These are phyloP conservation scores for Acanthornis magna DNA, from an alignment of 2,797 vertebrate genomes.

Conservation along the genomic window DNA sequence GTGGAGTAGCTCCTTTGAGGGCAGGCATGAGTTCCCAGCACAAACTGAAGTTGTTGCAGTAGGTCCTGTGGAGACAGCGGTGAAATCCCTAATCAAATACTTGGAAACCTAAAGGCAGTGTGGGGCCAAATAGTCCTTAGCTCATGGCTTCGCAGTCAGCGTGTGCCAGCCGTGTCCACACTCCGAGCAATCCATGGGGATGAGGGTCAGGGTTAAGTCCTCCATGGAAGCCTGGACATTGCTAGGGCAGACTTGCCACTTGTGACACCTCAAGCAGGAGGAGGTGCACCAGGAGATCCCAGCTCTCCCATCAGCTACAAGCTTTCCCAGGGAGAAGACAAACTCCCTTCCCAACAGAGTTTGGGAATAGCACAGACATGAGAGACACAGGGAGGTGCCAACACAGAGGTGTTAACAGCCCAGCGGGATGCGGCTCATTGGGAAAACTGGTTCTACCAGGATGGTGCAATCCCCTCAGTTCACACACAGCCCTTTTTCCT, in stretches of 20 bases:
- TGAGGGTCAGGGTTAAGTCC: neutral
- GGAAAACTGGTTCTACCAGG: slow-evolving; percentile 4
- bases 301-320: neutral
- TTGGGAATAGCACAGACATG: neutral
- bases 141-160: neutral
- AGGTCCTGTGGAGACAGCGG: neutral
- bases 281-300: neutral
- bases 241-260: neutral
- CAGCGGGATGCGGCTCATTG: neutral
- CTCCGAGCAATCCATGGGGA: neutral
- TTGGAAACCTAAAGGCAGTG: neutral
- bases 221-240: neutral
- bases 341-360: neutral
- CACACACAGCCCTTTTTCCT: neutral
- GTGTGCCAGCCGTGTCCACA: neutral
- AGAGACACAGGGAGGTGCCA: neutral
- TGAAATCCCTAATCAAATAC: neutral
- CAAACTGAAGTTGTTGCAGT: neutral
- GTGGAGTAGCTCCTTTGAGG: neutral
- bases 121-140: neutral
- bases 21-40: neutral
- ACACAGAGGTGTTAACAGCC: neutral
- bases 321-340: neutral
- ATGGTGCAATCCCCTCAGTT: neutral
- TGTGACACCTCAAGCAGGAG: neutral